A percentile compares a stretch with the other conserved stretches of the same genome.
These are phyloP conservation scores for Tetragonula clypearis DNA, from an alignment of 1,140 invertebrate species.

Conservation along the genomic window DNA sequence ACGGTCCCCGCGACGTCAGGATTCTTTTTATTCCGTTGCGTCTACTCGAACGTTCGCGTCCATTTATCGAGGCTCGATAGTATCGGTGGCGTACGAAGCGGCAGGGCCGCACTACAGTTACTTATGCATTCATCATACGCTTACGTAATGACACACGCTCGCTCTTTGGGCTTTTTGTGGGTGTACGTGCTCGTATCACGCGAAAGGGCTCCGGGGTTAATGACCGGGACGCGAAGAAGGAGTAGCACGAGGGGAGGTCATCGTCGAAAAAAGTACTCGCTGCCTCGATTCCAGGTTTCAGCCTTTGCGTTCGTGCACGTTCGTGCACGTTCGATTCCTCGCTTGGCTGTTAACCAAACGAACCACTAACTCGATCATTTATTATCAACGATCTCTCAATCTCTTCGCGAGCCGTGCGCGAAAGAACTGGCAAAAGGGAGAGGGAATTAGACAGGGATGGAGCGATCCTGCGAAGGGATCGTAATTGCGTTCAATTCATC, in stretches of 20 bases:
- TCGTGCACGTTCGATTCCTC: not conserved
- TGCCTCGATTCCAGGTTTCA: conserved; percentile 39
- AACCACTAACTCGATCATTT: not conserved
- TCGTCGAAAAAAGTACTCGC: conserved; percentile 46
- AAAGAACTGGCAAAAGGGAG: not conserved
- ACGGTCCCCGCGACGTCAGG: not conserved
- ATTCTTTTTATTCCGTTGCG: conserved; percentile 4
- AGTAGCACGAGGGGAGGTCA: conserved; percentile 49
- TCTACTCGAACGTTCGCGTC: conserved; percentile 1
- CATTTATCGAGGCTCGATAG: conserved; percentile 36
- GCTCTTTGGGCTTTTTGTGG: conserved; percentile 17
- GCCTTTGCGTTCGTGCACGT: not conserved
- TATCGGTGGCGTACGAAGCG: not conserved
- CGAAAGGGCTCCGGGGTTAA: conserved; percentile 61
- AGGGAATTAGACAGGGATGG: not conserved
- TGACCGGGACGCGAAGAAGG: conserved; percentile 43
- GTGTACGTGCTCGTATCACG: conserved; percentile 48
- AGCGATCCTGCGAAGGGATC: not conserved
- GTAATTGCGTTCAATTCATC: conserved; percentile 23
- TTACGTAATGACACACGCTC: conserved; percentile 39
- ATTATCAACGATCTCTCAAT: not conserved
- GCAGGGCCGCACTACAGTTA: conserved; percentile 47
- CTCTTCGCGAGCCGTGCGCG: not conserved
- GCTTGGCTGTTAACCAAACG: not conserved
- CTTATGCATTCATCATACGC: conserved; percentile 53